phyloP scores from a whole-genome alignment of 2,888 invertebrate species.

The Bellardia bayeri region DNA sequence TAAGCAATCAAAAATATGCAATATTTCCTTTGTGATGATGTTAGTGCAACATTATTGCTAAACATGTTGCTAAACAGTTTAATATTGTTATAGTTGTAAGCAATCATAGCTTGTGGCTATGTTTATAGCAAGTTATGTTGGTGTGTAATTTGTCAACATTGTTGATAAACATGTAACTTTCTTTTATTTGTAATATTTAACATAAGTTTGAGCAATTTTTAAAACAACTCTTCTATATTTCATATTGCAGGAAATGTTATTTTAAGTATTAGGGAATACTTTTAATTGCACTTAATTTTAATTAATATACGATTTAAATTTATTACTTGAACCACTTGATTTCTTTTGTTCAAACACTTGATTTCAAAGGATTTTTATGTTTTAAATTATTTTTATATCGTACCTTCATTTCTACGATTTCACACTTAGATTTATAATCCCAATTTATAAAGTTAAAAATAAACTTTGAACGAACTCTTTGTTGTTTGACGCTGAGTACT shows the following conservation, averaged over 20 bases:
- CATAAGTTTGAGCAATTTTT: not conserved
- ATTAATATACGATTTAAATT: not conserved
- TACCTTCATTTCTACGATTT: slow-evolving; percentile 83
- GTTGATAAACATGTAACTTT: not conserved
- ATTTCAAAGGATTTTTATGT: slow-evolving; percentile 11
- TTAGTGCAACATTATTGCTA: not conserved
- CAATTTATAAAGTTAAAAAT: slow-evolving; percentile 75
- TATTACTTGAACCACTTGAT: not conserved
- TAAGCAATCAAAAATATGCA: no score
- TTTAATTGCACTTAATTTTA: not conserved
- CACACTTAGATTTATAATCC: slow-evolving; percentile 80
- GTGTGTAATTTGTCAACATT: not conserved
- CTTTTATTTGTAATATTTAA: not conserved
- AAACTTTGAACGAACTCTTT: slow-evolving; percentile 76
- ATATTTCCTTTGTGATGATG: not conserved
- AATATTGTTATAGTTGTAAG: no score
- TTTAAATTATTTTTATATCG: slow-evolving; percentile 20
- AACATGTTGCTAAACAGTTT: not conserved
- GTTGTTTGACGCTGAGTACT: slow-evolving; percentile 77
- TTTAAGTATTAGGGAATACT: no score
- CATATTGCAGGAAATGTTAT: no score
- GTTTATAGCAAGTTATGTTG: not conserved
- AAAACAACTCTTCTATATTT: not conserved
- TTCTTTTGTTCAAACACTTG: not conserved
- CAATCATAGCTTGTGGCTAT: not conserved